These are phyloP conservation scores for Rhea americana DNA, from an alignment of 2,113 vertebrate species.

Conservation along the genomic window DNA sequence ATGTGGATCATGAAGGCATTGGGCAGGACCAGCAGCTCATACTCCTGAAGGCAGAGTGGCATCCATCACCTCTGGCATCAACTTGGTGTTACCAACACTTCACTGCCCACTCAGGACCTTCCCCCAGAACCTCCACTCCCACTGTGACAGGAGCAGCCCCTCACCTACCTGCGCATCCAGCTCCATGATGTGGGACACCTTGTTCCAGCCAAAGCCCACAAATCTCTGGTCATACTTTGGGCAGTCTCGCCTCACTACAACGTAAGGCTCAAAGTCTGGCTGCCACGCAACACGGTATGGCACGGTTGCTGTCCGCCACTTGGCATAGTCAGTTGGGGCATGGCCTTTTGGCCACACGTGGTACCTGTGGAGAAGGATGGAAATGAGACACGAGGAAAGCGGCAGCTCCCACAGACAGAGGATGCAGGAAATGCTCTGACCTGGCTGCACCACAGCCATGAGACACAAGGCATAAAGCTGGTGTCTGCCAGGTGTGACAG, in stretches of 20 bases:
- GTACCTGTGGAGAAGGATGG: conserved; percentile 68
- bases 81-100: accelerated
- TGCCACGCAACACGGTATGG: conserved; percentile 92
- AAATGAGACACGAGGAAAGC: not conserved
- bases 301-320: conserved; percentile 90
- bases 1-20: conserved; percentile 97
- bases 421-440: not conserved
- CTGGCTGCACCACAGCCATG: not conserved
- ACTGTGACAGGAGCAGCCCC: not conserved
- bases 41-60: conserved; percentile 79
- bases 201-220: conserved; percentile 97
- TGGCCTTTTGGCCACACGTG: conserved; percentile 95
- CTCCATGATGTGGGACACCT: conserved; percentile 94
- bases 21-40: conserved; percentile 90
- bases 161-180: conserved; percentile 90
- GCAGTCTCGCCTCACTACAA: conserved; percentile 91
- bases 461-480: not conserved
- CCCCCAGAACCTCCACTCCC: not conserved
- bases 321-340: conserved; percentile 90
- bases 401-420: not conserved
- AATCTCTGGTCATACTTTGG: conserved; percentile 94
- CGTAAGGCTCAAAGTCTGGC: conserved; percentile 92
- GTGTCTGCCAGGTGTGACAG: not conserved
- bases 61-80: not conserved
- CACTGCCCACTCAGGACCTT: not conserved